A percentile compares a stretch with the other conserved stretches of the same genome.
phyloP scores from a whole-genome alignment of 2,888 invertebrate species.

The Cantharis lateralis region DNA sequence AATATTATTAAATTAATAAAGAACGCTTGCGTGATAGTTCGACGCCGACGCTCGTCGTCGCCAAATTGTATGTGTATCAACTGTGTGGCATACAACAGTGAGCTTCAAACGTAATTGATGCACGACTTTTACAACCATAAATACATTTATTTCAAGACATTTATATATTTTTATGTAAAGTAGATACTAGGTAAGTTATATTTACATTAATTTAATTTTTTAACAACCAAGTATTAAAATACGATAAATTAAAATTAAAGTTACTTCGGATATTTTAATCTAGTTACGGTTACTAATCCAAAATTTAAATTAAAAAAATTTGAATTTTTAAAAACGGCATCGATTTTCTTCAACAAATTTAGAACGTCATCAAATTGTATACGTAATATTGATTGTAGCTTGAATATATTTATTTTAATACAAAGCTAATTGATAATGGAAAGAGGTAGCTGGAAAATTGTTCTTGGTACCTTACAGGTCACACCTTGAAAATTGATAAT shows the following conservation, averaged over 20 bases:
- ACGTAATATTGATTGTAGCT: neutral
- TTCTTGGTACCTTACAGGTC: neutral
- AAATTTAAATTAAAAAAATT: neutral
- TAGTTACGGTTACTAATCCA: neutral
- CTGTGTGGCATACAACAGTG: slow-evolving; percentile 16
- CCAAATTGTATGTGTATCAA: slow-evolving; percentile 18
- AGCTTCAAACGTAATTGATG: slow-evolving; percentile 13
- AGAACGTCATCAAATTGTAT: neutral
- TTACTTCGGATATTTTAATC: neutral
- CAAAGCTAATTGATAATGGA: neutral
- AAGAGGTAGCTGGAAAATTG: neutral
- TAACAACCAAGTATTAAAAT: neutral
- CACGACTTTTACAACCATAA: neutral
- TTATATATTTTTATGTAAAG: neutral
- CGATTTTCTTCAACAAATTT: neutral
- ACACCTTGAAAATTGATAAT: neutral
- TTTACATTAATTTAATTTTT: neutral
- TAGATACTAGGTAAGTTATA: neutral
- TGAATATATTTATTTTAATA: neutral
- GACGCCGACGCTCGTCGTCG: slow-evolving; percentile 30
- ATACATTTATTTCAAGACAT: neutral
- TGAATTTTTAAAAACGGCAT: neutral
- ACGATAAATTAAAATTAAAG: neutral
- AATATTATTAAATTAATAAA: neutral
- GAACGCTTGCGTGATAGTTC: slow-evolving; percentile 30